Conservation (phyloP, 2,113 vertebrate genomes). For the Coregonus clupeaformis region DNA sequence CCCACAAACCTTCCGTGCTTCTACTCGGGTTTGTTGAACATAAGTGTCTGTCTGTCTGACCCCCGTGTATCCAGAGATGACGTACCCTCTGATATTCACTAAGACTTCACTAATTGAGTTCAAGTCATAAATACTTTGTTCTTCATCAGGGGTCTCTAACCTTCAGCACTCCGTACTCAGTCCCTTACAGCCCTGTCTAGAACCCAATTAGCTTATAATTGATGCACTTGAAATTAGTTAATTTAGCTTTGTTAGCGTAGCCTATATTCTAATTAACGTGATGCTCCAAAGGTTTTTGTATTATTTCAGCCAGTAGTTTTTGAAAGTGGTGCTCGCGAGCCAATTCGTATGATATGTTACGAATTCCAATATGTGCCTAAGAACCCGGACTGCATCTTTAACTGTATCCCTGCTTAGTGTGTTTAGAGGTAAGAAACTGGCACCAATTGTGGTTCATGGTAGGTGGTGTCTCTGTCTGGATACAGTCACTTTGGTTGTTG, state of each 20-base stretch:
- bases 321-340: too few species aligned
- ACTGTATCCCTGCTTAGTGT: conserved; percentile 73
- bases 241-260: conserved; percentile 70
- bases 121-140: background rate
- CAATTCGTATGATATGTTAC: too few species aligned
- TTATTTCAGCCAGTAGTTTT: too few species aligned
- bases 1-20: too few species aligned
- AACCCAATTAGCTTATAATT: conserved; percentile 87
- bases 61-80: background rate
- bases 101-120: conserved; percentile 8
- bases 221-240: conserved; percentile 87
- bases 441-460: conserved; percentile 51
- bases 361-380: too few species aligned
- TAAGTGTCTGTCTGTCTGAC: background rate
- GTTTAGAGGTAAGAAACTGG: conserved; percentile 66
- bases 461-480: background rate
- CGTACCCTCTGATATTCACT: background rate
- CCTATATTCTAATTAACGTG: conserved; percentile 77
- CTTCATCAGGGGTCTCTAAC: conserved; percentile 19
- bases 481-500: too few species aligned
- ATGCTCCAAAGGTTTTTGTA: too few species aligned
- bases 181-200: conserved; percentile 50
- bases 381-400: too few species aligned
- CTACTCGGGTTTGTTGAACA: background rate
- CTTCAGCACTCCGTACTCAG: conserved; percentile 37